Evolutionary conservation across 2,797 vertebrate genomes (phyloP), one percentile per base, ranked within the genome.

Genomic region (Enteromius paludinosus): DNA sequence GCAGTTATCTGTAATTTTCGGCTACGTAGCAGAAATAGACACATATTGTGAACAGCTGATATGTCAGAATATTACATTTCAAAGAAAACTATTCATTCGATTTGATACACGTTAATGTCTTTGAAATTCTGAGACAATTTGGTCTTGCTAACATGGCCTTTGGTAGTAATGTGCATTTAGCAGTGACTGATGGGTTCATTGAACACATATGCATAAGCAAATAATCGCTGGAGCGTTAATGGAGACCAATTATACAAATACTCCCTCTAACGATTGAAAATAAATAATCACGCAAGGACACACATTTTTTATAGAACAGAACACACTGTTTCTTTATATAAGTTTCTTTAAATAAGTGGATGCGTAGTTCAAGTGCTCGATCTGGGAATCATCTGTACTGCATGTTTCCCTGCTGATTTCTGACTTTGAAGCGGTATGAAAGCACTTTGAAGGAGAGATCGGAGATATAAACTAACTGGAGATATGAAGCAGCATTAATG

Each of bases 91-190:
- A 54, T 68, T 82, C 47, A 66, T 68, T 56, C 25, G 18, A 66
- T 66, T 66, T n/a, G 61, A 75, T 74, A 45, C 70, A 82, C n/a
- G 12, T 54, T 65, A 82, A 82, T 54, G 79, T 74, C 33, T 82
- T 62, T 82, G 15, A 64, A 4, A 49, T 18, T 18, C 79, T 49
- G 15, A 66, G 52, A 84, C 35, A 10, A 66, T 81, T 49, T 61
- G 33, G 30, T 18, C 49, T 56, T 68, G 78, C 61, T 78, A 70
- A 81, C 65, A 17, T 65, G 83, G 59, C 68, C 64, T 61, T 85
- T 43, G 73, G 83, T 81, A 69, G 82, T 74, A 33, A 73, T 79
- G 49, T 49, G 41, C 54, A 84, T 84, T 79, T 47, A 84, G 78
- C 71, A 43, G 35, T 69, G 59, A 81, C 14, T 69, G 73, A 35